Evolutionary conservation across 2,113 vertebrate genomes (phyloP).

Genomic region (Grammomys surdaster): DNA sequence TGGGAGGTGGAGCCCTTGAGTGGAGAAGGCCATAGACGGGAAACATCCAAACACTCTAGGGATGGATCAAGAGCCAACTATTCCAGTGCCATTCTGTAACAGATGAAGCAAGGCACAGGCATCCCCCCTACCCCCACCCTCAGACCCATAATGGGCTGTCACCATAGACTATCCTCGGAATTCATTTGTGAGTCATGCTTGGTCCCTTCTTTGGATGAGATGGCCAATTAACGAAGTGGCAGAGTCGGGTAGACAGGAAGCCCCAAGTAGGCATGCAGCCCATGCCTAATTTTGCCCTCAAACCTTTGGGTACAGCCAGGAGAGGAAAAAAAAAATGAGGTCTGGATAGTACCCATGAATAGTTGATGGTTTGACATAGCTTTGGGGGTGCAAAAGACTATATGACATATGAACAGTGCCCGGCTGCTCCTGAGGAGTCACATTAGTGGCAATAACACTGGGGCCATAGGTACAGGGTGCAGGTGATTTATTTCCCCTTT

Average conservation of each 20-base stretch:
- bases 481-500: slow-evolving; percentile 73
- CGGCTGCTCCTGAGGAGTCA: slow-evolving; percentile 58
- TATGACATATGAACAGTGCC: slow-evolving; percentile 67
- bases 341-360: slow-evolving; percentile 55
- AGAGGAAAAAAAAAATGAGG: slow-evolving; percentile 47
- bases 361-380: slow-evolving; percentile 68
- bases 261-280: not conserved
- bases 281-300: slow-evolving; percentile 45
- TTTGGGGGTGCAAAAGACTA: slow-evolving; percentile 62
- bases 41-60: not conserved
- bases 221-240: slow-evolving; percentile 49
- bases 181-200: not conserved
- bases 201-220: slow-evolving; percentile 42
- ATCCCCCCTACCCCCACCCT: not conserved
- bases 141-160: not conserved
- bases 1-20: too few relatives aligned
- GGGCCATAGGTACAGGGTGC: slow-evolving; percentile 21
- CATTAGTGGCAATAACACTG: slow-evolving; percentile 61
- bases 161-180: not conserved
- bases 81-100: not conserved
- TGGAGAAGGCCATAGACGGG: not conserved
- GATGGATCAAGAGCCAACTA: not conserved
- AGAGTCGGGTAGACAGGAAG: slow-evolving; percentile 31
- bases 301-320: slow-evolving; percentile 62
- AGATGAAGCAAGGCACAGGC: slow-evolving; percentile 11